phyloP scores from a whole-genome alignment of 1,140 invertebrate genomes.

The Anastatus disparis region DNA sequence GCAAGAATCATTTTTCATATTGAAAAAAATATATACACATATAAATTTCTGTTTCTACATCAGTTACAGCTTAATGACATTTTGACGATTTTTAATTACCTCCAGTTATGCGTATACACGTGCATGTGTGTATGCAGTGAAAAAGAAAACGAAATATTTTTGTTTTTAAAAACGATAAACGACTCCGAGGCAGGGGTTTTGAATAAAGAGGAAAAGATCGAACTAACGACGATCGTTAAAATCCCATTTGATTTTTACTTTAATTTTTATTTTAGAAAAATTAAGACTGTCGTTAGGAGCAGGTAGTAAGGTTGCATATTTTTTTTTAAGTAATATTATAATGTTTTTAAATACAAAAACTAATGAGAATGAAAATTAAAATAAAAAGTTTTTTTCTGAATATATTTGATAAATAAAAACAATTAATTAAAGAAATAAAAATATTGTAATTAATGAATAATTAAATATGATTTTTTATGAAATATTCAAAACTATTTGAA shows the following conservation, averaged over 20 bases:
- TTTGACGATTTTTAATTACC: slow-evolving; percentile 12
- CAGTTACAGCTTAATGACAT: not conserved
- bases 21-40: not conserved
- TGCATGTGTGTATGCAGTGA: not conserved
- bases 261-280: not conserved
- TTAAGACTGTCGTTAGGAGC: too few species aligned
- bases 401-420: too few species aligned
- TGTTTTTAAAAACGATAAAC: not conserved
- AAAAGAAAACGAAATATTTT: not conserved
- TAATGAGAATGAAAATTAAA: not conserved
- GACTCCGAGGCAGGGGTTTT: not conserved
- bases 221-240: not conserved
- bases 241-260: not conserved
- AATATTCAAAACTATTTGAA: too few species aligned
- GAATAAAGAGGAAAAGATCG: not conserved
- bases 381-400: too few species aligned
- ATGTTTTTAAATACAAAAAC: not conserved
- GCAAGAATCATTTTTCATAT: slow-evolving; percentile 4
- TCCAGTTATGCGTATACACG: not conserved
- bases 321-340: not conserved
- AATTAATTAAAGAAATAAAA: too few species aligned
- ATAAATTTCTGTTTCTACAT: not conserved
- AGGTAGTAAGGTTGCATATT: too few species aligned
- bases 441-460: too few species aligned
- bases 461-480: too few species aligned